Base-by-base conservation (phyloP, 2,797 vertebrate species). In the Gymnocypris eckloni region DNA sequence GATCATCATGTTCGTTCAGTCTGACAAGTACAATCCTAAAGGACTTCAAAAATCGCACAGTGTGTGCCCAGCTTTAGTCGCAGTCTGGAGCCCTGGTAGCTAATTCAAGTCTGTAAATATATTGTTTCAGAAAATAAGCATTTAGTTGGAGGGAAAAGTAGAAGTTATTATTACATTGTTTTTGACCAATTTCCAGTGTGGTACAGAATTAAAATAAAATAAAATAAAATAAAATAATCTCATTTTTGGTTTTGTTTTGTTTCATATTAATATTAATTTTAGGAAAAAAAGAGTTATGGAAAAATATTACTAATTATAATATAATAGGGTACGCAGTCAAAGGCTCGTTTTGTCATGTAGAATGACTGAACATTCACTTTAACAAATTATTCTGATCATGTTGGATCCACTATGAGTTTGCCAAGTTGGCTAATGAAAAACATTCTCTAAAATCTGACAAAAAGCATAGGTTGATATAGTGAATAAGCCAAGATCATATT, bases 341-440 rank as follows among this genome's bases (percentile, higher is more conserved):
- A 48, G 9, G 72, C 48, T 52, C 0, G 18, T 20, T 18, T 3
- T 52, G 25, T 33, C 15, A 75, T 33, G 72, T 52, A 20, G n/a
- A 75, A 33, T 33, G 45, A 72, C 4, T 50, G 2, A 50, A 50
- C 8, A 48, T 48, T 72, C 13, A 45, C 7, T 50, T 50, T 18
- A 28, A 28, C n/a, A 10, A 73, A 50, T 50, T 33, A 18, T 50
- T 33, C 15, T 28, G n/a, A 75, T 6, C 43, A 73, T 50, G n/a
- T 50, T 73, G 71, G 25, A 75, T 25, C 71, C 71, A 73, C n/a
- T 28, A 45, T 45, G 41, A 45, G 71, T 73, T 73, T 50, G 45
- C 71, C n/a, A 75, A 33, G 18, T 69, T 81, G 4, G 28, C 45
- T 33, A 9, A 59, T 9, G 3, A 59, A 59, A 59, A 59, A n/a